Base-by-base conservation (phyloP, 1,140 invertebrate species). In the Asobara japonica region DNA sequence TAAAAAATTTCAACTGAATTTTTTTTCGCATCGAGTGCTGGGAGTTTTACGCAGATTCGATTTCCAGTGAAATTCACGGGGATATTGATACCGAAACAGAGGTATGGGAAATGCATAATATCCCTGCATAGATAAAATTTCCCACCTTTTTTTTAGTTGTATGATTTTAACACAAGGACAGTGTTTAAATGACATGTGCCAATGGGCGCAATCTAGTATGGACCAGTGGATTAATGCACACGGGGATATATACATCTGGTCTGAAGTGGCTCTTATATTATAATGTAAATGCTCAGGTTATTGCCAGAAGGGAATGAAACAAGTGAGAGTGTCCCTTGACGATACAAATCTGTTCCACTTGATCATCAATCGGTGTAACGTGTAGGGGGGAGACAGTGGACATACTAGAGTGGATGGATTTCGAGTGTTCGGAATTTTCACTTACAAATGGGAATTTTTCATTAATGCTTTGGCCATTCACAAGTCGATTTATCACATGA, bases 271-370 rank as follows among this genome's bases (percentile, higher is more conserved):
- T 33, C 27, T 16, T 61, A 62, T 65, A 75, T 75, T 73, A 73
- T 75, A 73, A 73, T 75, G 74, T 75, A 75, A 75, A 75, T 75
- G 69, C 65, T 62, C 56, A 51, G 36, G 68, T 75, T 75, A 75
- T 75, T 75, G 66, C 66, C 67, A 72, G 74, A 72, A 70, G 62
- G 56, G 51, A 48, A 69, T 68, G 62, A 67, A 68, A 29, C 74
- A 76, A 76, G 74, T 76, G 48, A 22, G 56, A 38, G 61, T 73
- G 70, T 75, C 74, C 74, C 74, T 65, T 56, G 74, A 73, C 64
- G 61, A 72, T 75, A 70, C 45, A 73, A 75, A 75, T 72, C 74
- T 73, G 74, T 75, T 69, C 69, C 74, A 75, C 74, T 75, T 73
- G 72, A 75, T 75, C 70, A 73, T 75, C 74, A 71, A 65, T 65